phyloP scores from a whole-genome alignment of 2,113 vertebrate genomes.

The Tursiops truncatus region DNA sequence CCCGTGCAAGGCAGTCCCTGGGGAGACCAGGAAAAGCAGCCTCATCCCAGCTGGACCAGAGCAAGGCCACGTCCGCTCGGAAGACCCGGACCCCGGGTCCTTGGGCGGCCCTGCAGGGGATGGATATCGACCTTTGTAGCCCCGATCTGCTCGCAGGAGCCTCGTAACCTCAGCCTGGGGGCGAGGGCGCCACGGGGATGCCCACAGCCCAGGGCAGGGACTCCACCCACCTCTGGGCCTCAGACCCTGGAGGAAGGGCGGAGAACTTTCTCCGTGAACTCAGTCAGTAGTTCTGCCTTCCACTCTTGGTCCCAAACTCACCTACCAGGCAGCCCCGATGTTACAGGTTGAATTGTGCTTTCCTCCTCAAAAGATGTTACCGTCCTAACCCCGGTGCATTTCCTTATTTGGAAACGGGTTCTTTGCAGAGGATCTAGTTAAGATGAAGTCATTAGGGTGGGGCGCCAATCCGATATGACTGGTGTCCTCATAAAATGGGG shows the following conservation, averaged over 20 bases:
- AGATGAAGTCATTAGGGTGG: neutral
- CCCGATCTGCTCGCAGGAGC: neutral
- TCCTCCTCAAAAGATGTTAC: neutral
- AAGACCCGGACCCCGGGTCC: neutral
- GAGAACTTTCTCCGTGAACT: neutral
- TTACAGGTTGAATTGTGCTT: neutral
- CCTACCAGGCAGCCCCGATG: neutral
- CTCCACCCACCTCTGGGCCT: neutral
- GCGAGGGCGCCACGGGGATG: neutral
- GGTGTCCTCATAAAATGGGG: neutral
- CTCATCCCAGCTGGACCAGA: neutral
- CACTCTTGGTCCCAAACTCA: neutral
- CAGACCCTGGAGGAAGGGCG: neutral
- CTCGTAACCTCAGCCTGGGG: neutral
- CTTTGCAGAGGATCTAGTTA: no score
- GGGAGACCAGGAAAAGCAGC: neutral
- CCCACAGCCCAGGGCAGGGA: neutral
- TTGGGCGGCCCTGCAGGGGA: neutral
- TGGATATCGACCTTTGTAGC: accelerated
- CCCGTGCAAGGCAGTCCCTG: neutral
- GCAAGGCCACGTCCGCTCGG: no score
- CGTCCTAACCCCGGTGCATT: neutral
- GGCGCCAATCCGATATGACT: neutral
- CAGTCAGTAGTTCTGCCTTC: neutral
- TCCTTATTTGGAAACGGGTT: neutral